phyloP scores from a whole-genome alignment of 1,140 invertebrate species.

The Nylanderia fulva region DNA sequence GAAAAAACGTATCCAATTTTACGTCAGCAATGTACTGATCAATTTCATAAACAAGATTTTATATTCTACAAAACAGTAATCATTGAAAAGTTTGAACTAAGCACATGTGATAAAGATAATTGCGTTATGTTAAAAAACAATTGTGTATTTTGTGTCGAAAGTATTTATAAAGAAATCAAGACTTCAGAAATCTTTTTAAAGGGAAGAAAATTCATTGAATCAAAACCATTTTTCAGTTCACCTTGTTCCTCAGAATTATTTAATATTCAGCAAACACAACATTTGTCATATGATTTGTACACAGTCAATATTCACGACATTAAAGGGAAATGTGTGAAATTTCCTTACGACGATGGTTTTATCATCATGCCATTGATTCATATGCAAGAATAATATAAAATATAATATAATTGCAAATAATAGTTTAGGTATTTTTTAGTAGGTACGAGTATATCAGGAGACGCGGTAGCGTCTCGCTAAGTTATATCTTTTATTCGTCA shows the following conservation, averaged over 20 bases:
- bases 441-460: too few relatives aligned
- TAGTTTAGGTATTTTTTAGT: too few relatives aligned
- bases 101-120: neutral
- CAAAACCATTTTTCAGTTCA: neutral
- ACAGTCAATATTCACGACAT: neutral
- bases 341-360: neutral
- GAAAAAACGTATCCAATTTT: neutral
- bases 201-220: neutral
- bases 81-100: neutral
- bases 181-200: neutral
- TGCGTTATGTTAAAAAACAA: neutral
- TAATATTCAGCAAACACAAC: neutral
- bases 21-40: neutral
- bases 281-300: neutral
- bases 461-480: too few relatives aligned
- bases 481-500: too few relatives aligned
- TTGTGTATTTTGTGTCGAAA: neutral
- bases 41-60: neutral
- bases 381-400: neutral
- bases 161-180: neutral
- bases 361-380: slow-evolving; percentile 4
- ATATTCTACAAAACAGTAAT: neutral
- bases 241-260: neutral
- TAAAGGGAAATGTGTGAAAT: neutral
- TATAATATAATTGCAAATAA: too few relatives aligned